phyloP scores from a whole-genome alignment of 2,113 vertebrate genomes.

The Trichechus manatus region DNA sequence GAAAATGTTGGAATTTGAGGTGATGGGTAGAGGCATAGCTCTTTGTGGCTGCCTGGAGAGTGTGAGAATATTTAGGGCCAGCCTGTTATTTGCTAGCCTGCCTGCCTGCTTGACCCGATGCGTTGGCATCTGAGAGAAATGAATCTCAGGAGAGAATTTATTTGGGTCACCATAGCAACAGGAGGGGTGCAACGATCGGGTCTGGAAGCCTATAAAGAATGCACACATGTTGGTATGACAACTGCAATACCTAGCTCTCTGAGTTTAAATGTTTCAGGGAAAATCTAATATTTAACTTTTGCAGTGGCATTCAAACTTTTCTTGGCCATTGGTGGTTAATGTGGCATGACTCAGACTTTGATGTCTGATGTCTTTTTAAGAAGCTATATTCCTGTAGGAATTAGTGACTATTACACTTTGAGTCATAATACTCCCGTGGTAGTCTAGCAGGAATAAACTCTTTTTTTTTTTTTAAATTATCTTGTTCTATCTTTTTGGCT shows the following conservation, averaged over 20 bases:
- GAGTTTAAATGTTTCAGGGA: slow-evolving; percentile 83
- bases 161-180: slow-evolving; percentile 83
- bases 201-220: slow-evolving; percentile 74
- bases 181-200: slow-evolving; percentile 33
- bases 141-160: slow-evolving; percentile 79
- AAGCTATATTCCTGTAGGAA: slow-evolving; percentile 85
- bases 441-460: slow-evolving; percentile 81
- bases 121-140: slow-evolving; percentile 67
- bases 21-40: not conserved
- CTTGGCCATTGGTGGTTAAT: slow-evolving; percentile 83
- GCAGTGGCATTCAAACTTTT: slow-evolving; percentile 85
- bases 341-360: slow-evolving; percentile 86
- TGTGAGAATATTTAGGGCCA: slow-evolving; percentile 57
- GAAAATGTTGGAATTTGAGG: slow-evolving; percentile 6
- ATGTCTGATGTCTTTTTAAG: slow-evolving; percentile 83
- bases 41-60: slow-evolving; percentile 56
- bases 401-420: slow-evolving; percentile 84
- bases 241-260: slow-evolving; percentile 69
- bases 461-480: slow-evolving; percentile 69
- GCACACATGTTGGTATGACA: slow-evolving; percentile 76
- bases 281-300: slow-evolving; percentile 85
- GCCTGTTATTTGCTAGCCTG: slow-evolving; percentile 69
- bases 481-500: slow-evolving; percentile 81
- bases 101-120: slow-evolving; percentile 69
- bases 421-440: slow-evolving; percentile 77